phyloP scores from a whole-genome alignment of 2,888 invertebrate genomes.

The Ypsolopha scabrella region DNA sequence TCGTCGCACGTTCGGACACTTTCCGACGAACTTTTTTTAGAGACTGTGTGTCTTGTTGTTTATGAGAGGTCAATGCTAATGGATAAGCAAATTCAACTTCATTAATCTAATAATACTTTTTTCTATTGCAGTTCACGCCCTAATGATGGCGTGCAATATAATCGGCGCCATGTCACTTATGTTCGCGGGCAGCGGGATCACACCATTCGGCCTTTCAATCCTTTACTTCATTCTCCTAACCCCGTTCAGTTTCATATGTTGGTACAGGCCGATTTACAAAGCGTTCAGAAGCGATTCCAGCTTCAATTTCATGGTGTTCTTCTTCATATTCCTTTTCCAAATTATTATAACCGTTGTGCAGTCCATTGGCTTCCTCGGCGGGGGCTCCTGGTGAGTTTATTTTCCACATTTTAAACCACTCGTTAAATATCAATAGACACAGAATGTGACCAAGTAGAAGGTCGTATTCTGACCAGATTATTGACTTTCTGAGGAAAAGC shows the following conservation, averaged over 20 bases:
- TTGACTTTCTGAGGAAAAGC: no score
- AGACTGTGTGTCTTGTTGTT: no score
- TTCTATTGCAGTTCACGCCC: constrained; percentile 84
- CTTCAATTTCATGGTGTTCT: constrained; percentile 99
- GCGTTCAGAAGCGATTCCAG: constrained; percentile 99
- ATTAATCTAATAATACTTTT: constrained; percentile 4
- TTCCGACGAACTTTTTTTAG: no score
- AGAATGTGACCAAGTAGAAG: no score
- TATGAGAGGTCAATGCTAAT: no score
- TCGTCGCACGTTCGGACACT: no score
- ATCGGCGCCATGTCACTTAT: constrained; percentile 86
- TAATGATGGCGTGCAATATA: constrained; percentile 87
- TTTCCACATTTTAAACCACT: neutral
- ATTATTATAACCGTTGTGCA: constrained; percentile 89
- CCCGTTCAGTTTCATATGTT: constrained; percentile 97
- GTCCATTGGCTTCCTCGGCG: constrained; percentile 85
- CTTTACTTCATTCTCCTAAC: constrained; percentile 92
- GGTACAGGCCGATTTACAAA: constrained; percentile 99
- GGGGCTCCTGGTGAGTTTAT: constrained; percentile 87
- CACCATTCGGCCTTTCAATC: constrained; percentile 88
- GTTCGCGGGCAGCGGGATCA: constrained; percentile 70
- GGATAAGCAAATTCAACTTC: no score
- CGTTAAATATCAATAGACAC: no score
- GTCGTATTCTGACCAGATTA: no score
- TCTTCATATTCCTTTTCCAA: constrained; percentile 98